Evolutionary conservation across 2,888 invertebrate genomes (phyloP).

Genomic region (Lithophane leautieri): DNA sequence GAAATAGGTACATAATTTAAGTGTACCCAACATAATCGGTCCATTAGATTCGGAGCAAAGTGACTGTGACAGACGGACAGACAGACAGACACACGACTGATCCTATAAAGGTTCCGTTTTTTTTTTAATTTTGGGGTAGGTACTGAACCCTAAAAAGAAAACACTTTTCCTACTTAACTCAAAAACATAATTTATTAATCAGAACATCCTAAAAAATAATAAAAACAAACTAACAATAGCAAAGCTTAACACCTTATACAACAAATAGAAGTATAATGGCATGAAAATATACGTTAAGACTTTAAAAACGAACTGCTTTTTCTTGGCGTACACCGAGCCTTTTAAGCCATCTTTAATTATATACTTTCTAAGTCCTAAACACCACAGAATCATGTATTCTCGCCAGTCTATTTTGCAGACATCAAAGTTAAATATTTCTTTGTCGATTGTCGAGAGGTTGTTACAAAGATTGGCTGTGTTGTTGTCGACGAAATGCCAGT

Average conservation of each 20-base stretch:
- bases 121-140: too few species aligned
- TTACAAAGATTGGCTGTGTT: slow-evolving; percentile 60
- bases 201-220: slow-evolving; percentile 30
- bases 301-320: slow-evolving; percentile 58
- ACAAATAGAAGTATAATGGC: slow-evolving; percentile 24
- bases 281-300: slow-evolving; percentile 13
- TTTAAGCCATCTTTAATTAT: slow-evolving; percentile 68
- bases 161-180: not conserved
- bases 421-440: slow-evolving; percentile 70
- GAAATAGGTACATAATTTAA: too few species aligned
- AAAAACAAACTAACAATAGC: slow-evolving; percentile 6
- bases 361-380: slow-evolving; percentile 68
- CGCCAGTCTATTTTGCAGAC: slow-evolving; percentile 58
- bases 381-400: slow-evolving; percentile 60
- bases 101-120: too few species aligned
- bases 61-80: too few species aligned
- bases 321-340: slow-evolving; percentile 45
- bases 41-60: too few species aligned
- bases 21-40: too few species aligned
- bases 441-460: slow-evolving; percentile 61
- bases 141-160: not conserved
- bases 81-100: too few species aligned
- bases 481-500: slow-evolving; percentile 68
- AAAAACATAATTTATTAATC: slow-evolving; percentile 6
- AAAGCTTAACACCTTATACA: slow-evolving; percentile 36